Evolutionary conservation across 2,797 vertebrate genomes (phyloP).

Genomic region (Mionectes olivaceus): DNA sequence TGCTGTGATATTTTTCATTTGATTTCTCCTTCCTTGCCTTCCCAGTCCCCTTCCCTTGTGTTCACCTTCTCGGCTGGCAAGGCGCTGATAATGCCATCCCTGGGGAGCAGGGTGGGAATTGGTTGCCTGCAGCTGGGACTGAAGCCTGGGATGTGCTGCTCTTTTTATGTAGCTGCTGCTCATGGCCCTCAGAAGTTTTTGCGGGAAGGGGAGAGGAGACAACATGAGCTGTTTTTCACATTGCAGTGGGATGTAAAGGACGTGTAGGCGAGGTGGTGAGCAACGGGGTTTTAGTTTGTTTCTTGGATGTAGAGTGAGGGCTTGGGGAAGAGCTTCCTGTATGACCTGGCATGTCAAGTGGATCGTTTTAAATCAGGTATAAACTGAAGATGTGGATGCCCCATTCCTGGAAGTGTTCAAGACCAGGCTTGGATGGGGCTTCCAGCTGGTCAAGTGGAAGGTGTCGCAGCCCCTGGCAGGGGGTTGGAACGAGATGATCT

Average conservation of each 20-base stretch:
- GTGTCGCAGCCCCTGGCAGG: accelerated
- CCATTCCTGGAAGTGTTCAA: not conserved
- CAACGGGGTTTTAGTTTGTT: not conserved
- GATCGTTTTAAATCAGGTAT: accelerated
- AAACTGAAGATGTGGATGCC: not conserved
- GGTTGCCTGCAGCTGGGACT: not conserved
- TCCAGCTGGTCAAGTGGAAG: not conserved
- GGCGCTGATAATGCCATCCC: conserved; percentile 34
- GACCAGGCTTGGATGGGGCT: not conserved
- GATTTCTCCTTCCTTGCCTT: conserved; percentile 35
- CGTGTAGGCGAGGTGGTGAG: accelerated
- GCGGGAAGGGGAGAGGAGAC: not conserved
- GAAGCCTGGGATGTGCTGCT: not conserved
- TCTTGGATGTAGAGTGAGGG: not conserved
- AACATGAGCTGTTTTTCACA: accelerated
- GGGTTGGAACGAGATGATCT: accelerated
- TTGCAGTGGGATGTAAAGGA: not conserved
- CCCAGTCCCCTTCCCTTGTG: conserved; percentile 26
- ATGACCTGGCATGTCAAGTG: not conserved
- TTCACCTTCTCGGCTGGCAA: conserved; percentile 33
- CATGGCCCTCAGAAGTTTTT: not conserved
- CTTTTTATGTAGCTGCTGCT: not conserved
- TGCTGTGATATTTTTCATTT: conserved; percentile 73
- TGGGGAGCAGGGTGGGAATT: not conserved
- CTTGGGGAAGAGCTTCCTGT: not conserved